Conservation (phyloP, 2,113 vertebrate genomes). For the Stigmatopora nigra region DNA sequence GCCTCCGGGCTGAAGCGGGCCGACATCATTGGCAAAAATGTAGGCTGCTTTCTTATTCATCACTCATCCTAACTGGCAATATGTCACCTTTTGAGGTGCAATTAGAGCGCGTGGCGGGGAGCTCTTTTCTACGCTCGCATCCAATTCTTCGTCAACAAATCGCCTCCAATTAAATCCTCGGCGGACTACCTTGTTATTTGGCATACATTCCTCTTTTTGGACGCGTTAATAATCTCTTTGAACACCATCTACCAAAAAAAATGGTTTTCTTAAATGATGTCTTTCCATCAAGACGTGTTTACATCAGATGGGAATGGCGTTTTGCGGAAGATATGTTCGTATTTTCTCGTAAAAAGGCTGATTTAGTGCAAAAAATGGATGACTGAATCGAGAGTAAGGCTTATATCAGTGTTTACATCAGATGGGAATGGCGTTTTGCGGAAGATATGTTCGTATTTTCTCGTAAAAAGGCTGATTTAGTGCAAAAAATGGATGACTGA, state of each 20-base stretch:
- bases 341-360: too few relatives aligned
- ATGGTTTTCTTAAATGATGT: background rate
- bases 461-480: too few relatives aligned
- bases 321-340: background rate
- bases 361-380: too few relatives aligned
- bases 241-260: background rate
- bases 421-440: background rate
- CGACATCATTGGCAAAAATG: constrained; percentile 42
- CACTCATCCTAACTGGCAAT: constrained; percentile 57
- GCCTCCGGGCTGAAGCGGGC: constrained; percentile 51
- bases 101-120: constrained; percentile 39
- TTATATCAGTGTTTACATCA: constrained; percentile 5
- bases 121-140: constrained; percentile 39
- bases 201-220: background rate
- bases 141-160: constrained; percentile 27
- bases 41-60: constrained; percentile 55
- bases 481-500: too few relatives aligned
- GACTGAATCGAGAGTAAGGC: too few relatives aligned
- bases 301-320: background rate
- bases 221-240: constrained; percentile 16
- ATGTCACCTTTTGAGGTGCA: constrained; percentile 59
- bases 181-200: constrained; percentile 19
- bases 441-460: background rate
- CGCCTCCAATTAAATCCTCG: constrained; percentile 19
- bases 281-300: constrained; percentile 1